Evolutionary conservation across 2,797 vertebrate genomes (phyloP).

Genomic region (Muscicapa striata): DNA sequence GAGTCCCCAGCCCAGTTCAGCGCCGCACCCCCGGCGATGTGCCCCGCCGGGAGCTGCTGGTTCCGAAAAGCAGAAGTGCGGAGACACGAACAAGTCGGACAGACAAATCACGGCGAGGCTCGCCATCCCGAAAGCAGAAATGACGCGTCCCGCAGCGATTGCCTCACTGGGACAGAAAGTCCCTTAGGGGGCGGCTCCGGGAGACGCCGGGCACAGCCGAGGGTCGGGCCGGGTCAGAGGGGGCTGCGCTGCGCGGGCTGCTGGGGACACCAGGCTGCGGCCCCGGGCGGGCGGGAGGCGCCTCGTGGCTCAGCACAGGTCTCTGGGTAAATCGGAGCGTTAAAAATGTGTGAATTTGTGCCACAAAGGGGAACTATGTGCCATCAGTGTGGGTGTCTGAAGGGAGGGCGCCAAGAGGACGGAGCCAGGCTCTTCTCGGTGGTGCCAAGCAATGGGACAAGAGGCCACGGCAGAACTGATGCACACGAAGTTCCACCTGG

Average conservation of each 20-base stretch:
- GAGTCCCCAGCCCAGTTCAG: not conserved
- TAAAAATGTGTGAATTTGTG: not conserved
- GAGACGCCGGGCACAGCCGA: accelerated
- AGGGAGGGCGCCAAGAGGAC: not conserved
- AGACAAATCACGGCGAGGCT: not conserved
- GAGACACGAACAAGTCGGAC: not conserved
- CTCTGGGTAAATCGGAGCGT: not conserved
- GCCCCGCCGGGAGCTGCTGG: not conserved
- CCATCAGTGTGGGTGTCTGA: no score
- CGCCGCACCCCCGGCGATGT: not conserved
- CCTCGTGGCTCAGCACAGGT: not conserved
- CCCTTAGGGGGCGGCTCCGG: not conserved
- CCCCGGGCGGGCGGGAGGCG: not conserved
- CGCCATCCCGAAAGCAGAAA: not conserved
- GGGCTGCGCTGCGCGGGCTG: not conserved
- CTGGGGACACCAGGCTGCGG: not conserved
- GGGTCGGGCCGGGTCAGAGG: not conserved
- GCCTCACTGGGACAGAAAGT: not conserved
- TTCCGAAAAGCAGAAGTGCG: not conserved
- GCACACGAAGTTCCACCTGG: not conserved
- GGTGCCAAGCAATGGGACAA: not conserved
- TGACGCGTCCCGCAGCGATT: not conserved
- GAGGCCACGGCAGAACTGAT: not conserved
- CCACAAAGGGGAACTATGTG: not conserved
- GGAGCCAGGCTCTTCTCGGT: not conserved